A percentile compares a stretch with the other conserved stretches of the same genome.
Evolutionary conservation across 2,797 vertebrate genomes (phyloP).

Genomic region (Coccyzus lansbergi): DNA sequence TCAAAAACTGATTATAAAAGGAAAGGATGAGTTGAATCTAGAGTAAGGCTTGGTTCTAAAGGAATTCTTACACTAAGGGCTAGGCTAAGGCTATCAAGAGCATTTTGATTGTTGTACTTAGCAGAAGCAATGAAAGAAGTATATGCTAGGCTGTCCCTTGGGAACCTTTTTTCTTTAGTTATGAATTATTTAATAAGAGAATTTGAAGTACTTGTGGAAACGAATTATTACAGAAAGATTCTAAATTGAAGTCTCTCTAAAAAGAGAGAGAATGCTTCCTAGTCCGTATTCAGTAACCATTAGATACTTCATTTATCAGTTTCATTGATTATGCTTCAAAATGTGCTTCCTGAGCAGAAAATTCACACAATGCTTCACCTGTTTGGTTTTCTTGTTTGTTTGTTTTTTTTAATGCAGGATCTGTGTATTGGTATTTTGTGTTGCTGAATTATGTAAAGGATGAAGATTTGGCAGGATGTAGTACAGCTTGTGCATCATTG

Average conservation of each 20-base stretch:
- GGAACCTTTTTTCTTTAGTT: neutral
- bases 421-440: conserved; percentile 98
- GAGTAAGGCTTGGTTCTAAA: neutral
- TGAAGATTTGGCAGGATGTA: conserved; percentile 95
- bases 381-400: neutral
- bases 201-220: neutral
- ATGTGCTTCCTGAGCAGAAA: neutral
- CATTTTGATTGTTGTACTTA: neutral
- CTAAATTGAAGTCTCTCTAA: neutral
- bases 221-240: neutral
- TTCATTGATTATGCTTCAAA: neutral
- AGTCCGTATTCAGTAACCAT: neutral
- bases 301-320: neutral
- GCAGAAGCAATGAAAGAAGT: neutral
- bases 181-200: neutral
- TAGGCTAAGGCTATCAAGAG: neutral
- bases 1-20: neutral
- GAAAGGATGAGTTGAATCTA: neutral
- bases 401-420: conserved; percentile 79
- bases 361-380: neutral
- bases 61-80: neutral
- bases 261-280: neutral
- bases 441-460: conserved; percentile 98
- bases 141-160: neutral
- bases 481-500: conserved; percentile 92